Evolutionary conservation across 2,113 vertebrate species (phyloP), one percentile per base, ranked within the genome.

Genomic region (Coreoperca whiteheadi): DNA sequence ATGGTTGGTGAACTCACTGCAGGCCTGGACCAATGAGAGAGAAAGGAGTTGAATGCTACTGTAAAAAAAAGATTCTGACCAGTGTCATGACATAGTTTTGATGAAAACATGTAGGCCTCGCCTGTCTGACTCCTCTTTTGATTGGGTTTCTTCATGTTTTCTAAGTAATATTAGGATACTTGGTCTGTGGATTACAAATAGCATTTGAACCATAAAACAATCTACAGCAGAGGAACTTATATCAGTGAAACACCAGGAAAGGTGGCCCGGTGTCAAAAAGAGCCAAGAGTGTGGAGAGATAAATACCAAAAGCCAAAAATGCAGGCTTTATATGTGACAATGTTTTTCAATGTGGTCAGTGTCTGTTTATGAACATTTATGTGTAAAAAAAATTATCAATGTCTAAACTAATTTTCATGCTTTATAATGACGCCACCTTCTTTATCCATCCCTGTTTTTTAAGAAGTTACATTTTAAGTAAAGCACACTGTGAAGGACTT

Each of bases 1-100:
- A 65, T 97, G 97, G 61, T 95, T 97, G 86, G 97, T 97, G 94
- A 98, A 97, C 92, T 98, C 97, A 18, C 94, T 95, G 95, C 97
- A 97, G n/a, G 97, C 96, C 97, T 98, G 94, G 56, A 84, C 30
- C 50, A 78, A 12, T 28, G 56, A 68, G 48, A 37, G 23, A 64
- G 48, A 68, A 54, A n/a, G 59, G 28, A 54, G 67, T 57, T 84
- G n/a, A 78, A 89, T 70, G 64, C 14, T 46, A 75, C 16, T 74
- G 63, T 43, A 63, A 28, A 60, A 68, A 15, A 74, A 69, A 77
- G 74, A 69, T 53, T 79, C 59, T 87, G 54, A 66, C 46, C 68
- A 54, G 46, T 70, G 57, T 3, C 18, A 20, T 61, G 54, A 59
- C 75, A 81, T 16, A 41, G n/a, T 80, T 74, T n/a, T 59, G 41